phyloP scores from a whole-genome alignment of 2,113 vertebrate genomes.

The Setophaga kirtlandii region DNA sequence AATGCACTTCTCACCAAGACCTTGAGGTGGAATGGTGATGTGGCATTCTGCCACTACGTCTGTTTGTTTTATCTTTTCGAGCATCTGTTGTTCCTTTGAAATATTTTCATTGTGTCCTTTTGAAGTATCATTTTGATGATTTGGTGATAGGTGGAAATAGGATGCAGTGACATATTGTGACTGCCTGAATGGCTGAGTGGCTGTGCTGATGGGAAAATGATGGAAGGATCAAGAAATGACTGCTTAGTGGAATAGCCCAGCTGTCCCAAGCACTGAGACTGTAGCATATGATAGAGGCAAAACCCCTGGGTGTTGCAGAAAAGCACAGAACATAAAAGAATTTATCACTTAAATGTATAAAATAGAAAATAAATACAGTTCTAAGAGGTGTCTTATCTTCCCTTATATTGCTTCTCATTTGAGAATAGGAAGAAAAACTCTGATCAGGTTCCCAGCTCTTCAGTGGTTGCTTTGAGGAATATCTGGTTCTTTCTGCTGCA shows the following conservation, averaged over 20 bases:
- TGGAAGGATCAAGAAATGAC: neutral
- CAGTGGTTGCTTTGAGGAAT: neutral
- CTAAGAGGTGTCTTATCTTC: neutral
- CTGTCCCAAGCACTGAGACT: neutral
- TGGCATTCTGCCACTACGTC: neutral
- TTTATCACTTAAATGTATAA: neutral
- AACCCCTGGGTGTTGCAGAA: neutral
- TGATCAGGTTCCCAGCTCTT: neutral
- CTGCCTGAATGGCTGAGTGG: neutral
- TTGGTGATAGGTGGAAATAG: fast-evolving
- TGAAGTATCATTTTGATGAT: neutral
- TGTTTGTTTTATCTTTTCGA: neutral
- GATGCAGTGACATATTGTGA: neutral
- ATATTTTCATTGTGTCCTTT: neutral
- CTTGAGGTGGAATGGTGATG: neutral
- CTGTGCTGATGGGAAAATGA: neutral
- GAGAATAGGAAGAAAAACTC: neutral
- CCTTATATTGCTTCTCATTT: neutral
- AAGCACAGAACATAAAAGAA: neutral
- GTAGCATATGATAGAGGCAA: neutral
- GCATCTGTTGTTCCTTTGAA: neutral
- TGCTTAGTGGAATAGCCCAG: neutral
- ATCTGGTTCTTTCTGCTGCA: neutral
- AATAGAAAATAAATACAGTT: neutral
- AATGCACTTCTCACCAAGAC: neutral